Evolutionary conservation across 2,888 invertebrate species (phyloP).

Genomic region (Sicus ferrugineus): DNA sequence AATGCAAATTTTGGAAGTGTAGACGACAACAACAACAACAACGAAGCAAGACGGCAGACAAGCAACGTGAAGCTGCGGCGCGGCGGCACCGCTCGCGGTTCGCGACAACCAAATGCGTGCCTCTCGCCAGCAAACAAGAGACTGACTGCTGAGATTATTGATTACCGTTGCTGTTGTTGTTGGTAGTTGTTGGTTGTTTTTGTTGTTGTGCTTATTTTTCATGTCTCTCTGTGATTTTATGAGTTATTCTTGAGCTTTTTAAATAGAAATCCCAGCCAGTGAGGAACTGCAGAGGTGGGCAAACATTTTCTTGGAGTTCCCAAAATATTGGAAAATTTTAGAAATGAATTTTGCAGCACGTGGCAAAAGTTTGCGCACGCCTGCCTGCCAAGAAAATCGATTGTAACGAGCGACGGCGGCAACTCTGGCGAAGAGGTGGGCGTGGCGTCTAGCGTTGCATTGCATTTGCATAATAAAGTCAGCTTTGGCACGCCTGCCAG

Average conservation of each 20-base stretch:
- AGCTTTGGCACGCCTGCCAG: not conserved
- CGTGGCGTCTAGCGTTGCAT: not conserved
- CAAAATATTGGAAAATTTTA: too few species aligned
- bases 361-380: not conserved
- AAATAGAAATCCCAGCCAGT: too few species aligned
- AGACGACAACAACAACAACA: not conserved
- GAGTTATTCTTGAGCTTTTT: not conserved
- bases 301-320: not conserved
- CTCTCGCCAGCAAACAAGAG: not conserved
- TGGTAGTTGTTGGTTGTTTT: too few species aligned
- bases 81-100: not conserved
- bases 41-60: not conserved
- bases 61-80: not conserved
- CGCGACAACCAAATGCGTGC: not conserved
- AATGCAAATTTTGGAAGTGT: not conserved
- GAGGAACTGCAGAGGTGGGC: slow-evolving; percentile 12
- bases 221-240: too few species aligned
- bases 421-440: not conserved
- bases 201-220: too few species aligned
- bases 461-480: not conserved
- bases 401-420: not conserved
- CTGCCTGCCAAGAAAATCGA: too few species aligned
- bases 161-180: not conserved
- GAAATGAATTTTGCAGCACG: too few species aligned
- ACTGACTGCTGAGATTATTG: not conserved